Base-by-base conservation (phyloP, 2,797 vertebrate genomes). In the Sciaenops ocellatus region DNA sequence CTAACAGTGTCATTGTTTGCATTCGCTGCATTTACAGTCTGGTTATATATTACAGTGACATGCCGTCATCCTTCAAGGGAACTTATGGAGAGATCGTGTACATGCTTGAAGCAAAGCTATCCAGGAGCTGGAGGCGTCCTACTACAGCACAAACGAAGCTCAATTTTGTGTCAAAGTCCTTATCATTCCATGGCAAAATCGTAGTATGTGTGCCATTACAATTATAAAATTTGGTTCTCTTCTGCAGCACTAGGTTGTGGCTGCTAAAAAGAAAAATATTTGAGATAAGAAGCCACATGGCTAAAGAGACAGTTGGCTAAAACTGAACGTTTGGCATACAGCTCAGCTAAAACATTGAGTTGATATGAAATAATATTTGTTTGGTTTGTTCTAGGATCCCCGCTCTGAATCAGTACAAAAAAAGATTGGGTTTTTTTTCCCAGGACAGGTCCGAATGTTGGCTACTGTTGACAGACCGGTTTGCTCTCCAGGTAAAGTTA, bases 41-140 rank as follows among this genome's bases (percentile, higher is more conserved):
- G 26, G 6, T 38, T 18, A 1, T 77, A 12, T 34, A 20, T 69
- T 90, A 89, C 94, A 98, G 97, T 94, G 93, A 94, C 90, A 94
- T 98, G 93, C 97, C 97, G 90, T 94, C 97, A 92, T 97, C 97
- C 91, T 98, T 98, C 87, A 93, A 94, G 91, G 97, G 96, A 85
- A 65, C 64, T 89, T 87, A 96, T 91, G 97, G 97, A 91, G 96
- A 91, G 87, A 95, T 98, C 90, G 94, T 94, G 48, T 98, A 98
- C 94, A 94, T 91, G 91, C 92, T 98, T 85, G 95, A 96, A 93
- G 97, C 96, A 26, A 96, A 96, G 89, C 89, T 98, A 89, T 94
- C 95, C 89, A 96, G 97, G 92, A 94, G 95, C 89, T 97, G 96
- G 96, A 78, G 94, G 73, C 82, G 95, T 90, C 92, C 95, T 89